Evolutionary conservation across 1,140 invertebrate genomes (phyloP), one percentile per base, ranked within the genome.

Genomic region (Panagrolaimus sp.): DNA sequence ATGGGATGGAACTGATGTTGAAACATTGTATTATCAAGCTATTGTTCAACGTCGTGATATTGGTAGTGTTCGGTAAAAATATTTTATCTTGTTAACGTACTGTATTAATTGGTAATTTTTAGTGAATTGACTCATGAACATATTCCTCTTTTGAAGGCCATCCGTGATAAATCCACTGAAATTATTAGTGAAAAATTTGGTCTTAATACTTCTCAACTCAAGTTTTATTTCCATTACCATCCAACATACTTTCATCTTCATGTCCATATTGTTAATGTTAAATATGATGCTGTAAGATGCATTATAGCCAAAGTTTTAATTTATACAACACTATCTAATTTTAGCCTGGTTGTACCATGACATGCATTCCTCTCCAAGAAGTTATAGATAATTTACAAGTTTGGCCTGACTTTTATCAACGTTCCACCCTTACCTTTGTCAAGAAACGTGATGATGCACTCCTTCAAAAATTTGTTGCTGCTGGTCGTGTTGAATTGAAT

Each of bases 211-310:
- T 87, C 87, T 58, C 89, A 92, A 80, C 82, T 96, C 17, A 87
- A 92, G 55, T 75, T 84, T 7, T 97, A 92, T 84, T 84, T 96
- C 2, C 94, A 97, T 83, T 98, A 98, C 84, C 93, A 93, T 80
- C 94, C 94, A 6, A 92, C 92, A 0, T 97, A 93, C 85, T 96
- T 96, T 85, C 93, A 96, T 85, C 85, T 98, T 10, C 94, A 98
- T 82, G 88, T 96, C 1, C 94, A 97, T 84, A 93, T 95, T 77
- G 91, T 90, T 17, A 88, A 89, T 71, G 80, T 96, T 0, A 87
- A 88, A 68, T 89, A 89, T 84, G 90, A 93, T 76, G 88, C 90
- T 2, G n/a, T n/a, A n/a, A n/a, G n/a, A n/a, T n/a, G n/a, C n/a
- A n/a, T n/a, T n/a, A n/a, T n/a, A n/a, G n/a, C n/a, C n/a, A n/a